These are phyloP conservation scores for Onychomys leucogaster DNA, from an alignment of 2,797 vertebrate species.

Conservation along the genomic window DNA sequence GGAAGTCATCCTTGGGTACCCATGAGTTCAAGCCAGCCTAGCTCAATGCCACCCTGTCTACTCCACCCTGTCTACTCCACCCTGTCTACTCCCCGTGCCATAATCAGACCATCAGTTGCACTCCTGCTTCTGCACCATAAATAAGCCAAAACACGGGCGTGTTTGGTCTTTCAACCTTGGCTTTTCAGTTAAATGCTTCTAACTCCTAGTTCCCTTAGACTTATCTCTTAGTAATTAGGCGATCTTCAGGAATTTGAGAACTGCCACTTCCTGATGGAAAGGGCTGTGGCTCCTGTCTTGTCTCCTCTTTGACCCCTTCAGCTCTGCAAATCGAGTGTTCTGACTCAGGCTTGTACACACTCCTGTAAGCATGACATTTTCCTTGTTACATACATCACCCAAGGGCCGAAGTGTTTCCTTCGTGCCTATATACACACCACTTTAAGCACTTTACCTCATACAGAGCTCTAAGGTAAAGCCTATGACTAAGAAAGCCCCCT, in stretches of 20 bases:
- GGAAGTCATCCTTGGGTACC: background rate
- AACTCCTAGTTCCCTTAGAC: conserved; percentile 15
- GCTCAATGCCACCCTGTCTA: background rate
- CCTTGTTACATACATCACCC: background rate
- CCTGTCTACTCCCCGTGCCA: background rate
- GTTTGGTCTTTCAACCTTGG: background rate
- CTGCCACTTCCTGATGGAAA: conserved; percentile 33
- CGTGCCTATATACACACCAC: background rate
- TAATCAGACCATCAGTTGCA: background rate
- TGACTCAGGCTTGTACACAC: conserved; percentile 1
- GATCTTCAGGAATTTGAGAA: conserved; percentile 54
- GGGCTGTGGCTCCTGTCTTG: background rate
- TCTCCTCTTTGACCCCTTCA: background rate
- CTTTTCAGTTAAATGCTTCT: conserved; percentile 31
- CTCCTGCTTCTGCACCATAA: background rate
- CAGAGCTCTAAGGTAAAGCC: conserved; percentile 21
- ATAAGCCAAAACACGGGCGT: too few relatives aligned
- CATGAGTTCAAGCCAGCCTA: background rate
- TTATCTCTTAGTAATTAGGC: background rate
- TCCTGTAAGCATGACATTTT: background rate
- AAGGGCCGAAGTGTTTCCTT: conserved; percentile 6
- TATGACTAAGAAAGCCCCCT: background rate
- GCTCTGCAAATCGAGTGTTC: background rate
- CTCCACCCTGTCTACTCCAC: too few relatives aligned
- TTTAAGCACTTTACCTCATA: background rate